Conservation (phyloP, 2,888 invertebrate species). For the Axea sp. region DNA sequence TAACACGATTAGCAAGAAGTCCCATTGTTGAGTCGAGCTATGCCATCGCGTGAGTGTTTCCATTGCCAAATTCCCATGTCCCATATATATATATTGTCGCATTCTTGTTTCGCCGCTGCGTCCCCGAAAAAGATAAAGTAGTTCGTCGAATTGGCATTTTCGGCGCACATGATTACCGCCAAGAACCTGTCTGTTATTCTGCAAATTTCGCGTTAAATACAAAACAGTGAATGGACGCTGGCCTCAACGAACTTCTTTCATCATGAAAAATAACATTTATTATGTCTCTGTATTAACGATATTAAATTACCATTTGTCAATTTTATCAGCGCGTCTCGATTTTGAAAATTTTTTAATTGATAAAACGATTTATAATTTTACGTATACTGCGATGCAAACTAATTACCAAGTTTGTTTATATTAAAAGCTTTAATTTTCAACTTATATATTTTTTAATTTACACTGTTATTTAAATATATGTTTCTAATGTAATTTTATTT, state of each 20-base stretch:
- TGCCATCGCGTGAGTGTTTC: constrained; percentile 65
- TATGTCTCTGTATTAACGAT: constrained; percentile 18
- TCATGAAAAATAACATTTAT: constrained; percentile 29
- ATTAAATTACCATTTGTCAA: constrained; percentile 26
- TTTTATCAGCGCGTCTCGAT: constrained; percentile 29
- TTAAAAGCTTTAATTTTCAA: too few species aligned
- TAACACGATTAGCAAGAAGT: constrained; percentile 69
- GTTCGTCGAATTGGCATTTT: constrained; percentile 60
- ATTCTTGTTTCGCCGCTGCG: constrained; percentile 46
- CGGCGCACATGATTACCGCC: constrained; percentile 40
- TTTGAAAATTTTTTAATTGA: constrained; percentile 12
- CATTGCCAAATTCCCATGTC: constrained; percentile 36
- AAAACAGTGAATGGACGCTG: constrained; percentile 30
- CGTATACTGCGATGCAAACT: too few species aligned
- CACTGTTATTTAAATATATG: too few species aligned
- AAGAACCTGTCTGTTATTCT: constrained; percentile 44
- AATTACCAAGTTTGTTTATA: too few species aligned
- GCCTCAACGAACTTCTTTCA: constrained; percentile 16
- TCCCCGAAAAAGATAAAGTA: constrained; percentile 55
- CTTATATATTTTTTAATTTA: too few species aligned
- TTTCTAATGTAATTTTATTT: too few species aligned
- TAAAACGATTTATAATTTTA: too few species aligned
- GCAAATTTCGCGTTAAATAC: constrained; percentile 50
- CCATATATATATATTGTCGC: constrained; percentile 36
- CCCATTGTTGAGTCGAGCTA: constrained; percentile 65